Evolutionary conservation across 2,888 invertebrate genomes (phyloP).

Genomic region (Stenoptilia bipunctidactyla): DNA sequence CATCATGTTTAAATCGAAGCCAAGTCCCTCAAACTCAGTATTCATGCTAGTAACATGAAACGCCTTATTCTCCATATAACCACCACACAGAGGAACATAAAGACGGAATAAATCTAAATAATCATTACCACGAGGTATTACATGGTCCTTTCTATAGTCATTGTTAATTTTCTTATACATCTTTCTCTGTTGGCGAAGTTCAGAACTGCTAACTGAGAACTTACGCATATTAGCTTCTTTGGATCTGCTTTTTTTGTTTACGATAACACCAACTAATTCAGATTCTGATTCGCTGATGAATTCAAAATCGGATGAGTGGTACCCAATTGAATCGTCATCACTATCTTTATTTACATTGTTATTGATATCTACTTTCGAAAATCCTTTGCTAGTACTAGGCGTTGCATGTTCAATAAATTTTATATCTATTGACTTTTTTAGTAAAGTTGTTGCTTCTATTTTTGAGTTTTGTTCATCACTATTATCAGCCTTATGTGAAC

Average conservation of each 20-base stretch:
- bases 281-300: conserved; percentile 47
- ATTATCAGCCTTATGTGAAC: no score
- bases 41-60: conserved; percentile 21
- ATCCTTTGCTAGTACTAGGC: no score
- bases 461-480: no score
- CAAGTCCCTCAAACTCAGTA: conserved; percentile 13
- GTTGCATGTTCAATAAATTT: no score
- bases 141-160: conserved; percentile 20
- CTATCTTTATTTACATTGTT: neutral
- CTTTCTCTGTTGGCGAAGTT: no score
- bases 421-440: no score
- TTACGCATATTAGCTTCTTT: no score
- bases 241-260: conserved; percentile 11
- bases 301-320: conserved; percentile 51
- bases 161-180: neutral
- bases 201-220: no score
- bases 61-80: conserved; percentile 33
- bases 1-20: conserved; percentile 24
- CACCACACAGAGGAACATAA: conserved; percentile 12
- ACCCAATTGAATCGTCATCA: conserved; percentile 17
- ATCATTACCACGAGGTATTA: conserved; percentile 29
- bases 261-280: conserved; percentile 20
- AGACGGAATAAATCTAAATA: conserved; percentile 32
- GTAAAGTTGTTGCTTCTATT: no score
- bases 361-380: neutral